phyloP scores from a whole-genome alignment of 1,140 invertebrate genomes.

The Platyura marginata region DNA sequence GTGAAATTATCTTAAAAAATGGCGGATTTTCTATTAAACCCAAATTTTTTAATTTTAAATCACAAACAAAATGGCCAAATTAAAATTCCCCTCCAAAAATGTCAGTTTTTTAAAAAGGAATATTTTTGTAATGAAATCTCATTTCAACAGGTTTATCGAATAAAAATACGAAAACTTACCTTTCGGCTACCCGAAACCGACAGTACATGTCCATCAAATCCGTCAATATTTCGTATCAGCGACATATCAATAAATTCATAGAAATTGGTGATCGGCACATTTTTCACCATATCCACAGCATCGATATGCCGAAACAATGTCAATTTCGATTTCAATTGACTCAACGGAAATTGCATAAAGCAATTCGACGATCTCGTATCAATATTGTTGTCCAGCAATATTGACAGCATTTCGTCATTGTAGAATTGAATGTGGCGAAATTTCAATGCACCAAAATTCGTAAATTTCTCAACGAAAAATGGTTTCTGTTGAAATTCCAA shows the following conservation, averaged over 20 bases:
- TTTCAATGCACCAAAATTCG: slow-evolving; percentile 15
- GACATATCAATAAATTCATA: slow-evolving; percentile 27
- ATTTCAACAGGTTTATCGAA: too few relatives aligned
- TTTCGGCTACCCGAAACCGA: slow-evolving; percentile 76
- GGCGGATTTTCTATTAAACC: too few relatives aligned
- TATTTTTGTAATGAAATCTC: too few relatives aligned
- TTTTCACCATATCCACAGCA: slow-evolving; percentile 29
- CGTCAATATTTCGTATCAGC: slow-evolving; percentile 43
- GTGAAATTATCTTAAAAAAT: too few relatives aligned
- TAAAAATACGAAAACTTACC: too few relatives aligned
- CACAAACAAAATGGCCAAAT: too few relatives aligned
- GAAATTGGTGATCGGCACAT: slow-evolving; percentile 27
- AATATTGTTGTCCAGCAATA: slow-evolving; percentile 41
- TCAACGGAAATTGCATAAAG: slow-evolving; percentile 47
- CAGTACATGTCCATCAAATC: slow-evolving; percentile 48
- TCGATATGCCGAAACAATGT: slow-evolving; percentile 16
- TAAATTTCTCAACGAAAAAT: slow-evolving; percentile 14
- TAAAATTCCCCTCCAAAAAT: too few relatives aligned
- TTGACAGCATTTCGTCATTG: slow-evolving; percentile 53
- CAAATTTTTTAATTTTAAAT: too few relatives aligned
- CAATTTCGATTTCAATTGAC: slow-evolving; percentile 22
- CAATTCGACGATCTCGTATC: slow-evolving; percentile 30
- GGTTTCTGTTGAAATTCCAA: slow-evolving; percentile 17
- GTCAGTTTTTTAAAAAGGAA: too few relatives aligned
- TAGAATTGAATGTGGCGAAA: slow-evolving; percentile 64